phyloP scores from a whole-genome alignment of 2,113 vertebrate species.

The Bubo bubo region DNA sequence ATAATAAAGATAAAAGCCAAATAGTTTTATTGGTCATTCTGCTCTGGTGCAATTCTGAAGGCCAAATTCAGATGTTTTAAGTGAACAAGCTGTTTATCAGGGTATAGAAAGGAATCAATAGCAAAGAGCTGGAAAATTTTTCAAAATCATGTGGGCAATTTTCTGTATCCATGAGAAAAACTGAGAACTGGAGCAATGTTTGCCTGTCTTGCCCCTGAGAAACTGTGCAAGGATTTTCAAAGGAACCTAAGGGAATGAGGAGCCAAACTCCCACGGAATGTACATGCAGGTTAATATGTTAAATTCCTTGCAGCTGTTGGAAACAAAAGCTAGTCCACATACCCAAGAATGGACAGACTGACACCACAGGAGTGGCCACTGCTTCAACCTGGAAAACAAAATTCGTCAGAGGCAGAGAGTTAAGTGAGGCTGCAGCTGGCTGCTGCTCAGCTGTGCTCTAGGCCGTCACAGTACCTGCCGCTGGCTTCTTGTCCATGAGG shows the following conservation, averaged over 20 bases:
- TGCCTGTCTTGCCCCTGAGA: neutral
- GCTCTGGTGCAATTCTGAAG: neutral
- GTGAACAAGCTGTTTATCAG: neutral
- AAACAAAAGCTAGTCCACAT: neutral
- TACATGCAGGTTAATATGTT: neutral
- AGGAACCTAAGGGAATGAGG: neutral
- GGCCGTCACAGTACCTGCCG: slow-evolving; percentile 30
- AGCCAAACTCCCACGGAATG: neutral
- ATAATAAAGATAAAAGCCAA: neutral
- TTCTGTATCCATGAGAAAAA: neutral
- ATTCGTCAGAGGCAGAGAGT: neutral
- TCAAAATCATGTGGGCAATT: neutral
- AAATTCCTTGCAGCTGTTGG: neutral
- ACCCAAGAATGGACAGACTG: neutral
- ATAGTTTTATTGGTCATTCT: neutral
- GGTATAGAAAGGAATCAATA: neutral
- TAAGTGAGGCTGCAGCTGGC: slow-evolving; percentile 21
- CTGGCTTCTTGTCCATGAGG: slow-evolving; percentile 61
- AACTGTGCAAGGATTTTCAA: neutral
- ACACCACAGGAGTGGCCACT: neutral
- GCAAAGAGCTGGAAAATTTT: neutral
- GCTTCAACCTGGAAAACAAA: neutral
- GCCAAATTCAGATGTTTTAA: neutral
- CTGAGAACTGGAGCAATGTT: neutral
- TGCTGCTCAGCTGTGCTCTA: neutral